Evolutionary conservation across 2,797 vertebrate species (phyloP).

Genomic region (Masticophis lateralis): DNA sequence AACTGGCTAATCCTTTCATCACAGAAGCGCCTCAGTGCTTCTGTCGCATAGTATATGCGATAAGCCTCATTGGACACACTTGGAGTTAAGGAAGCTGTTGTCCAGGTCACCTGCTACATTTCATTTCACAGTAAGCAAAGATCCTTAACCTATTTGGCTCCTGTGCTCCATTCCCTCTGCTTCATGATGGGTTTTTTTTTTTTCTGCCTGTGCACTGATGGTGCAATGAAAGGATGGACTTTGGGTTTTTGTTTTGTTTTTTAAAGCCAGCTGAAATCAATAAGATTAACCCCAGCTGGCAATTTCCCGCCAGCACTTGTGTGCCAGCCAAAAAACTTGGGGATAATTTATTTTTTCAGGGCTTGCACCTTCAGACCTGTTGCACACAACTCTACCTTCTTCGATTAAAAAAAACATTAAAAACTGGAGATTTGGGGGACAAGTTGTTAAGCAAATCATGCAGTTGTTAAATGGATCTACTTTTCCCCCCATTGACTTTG

Average conservation of each 20-base stretch:
- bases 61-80: background rate
- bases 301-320: background rate
- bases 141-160: background rate
- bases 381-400: background rate
- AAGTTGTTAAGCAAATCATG: no score
- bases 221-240: background rate
- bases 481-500: no score
- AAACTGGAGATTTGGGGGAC: background rate
- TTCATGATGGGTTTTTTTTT: background rate
- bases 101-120: background rate
- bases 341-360: background rate
- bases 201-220: background rate
- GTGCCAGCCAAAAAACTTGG: background rate
- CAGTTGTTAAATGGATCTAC: no score
- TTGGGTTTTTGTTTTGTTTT: background rate
- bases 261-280: background rate
- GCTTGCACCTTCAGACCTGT: background rate
- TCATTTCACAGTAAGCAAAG: background rate
- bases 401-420: background rate
- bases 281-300: background rate
- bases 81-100: background rate
- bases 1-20: background rate
- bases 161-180: background rate
- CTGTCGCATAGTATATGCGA: background rate
- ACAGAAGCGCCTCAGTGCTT: background rate